A percentile compares a stretch with the other conserved stretches of the same genome.
Evolutionary conservation across 2,113 vertebrate genomes (phyloP).

Genomic region (Pseudopipra pipra): DNA sequence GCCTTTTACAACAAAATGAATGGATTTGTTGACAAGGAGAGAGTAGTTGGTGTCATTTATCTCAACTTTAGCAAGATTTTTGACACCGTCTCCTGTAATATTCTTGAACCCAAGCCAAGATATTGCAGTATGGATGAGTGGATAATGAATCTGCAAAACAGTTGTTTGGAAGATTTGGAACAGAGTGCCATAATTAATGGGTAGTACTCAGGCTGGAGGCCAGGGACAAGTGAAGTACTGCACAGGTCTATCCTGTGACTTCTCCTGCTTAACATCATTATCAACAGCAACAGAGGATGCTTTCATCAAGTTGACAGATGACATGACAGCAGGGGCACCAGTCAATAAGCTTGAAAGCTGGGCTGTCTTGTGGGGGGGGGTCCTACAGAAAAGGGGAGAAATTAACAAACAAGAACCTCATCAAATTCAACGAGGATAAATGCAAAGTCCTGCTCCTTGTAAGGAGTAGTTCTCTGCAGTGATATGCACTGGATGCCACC

Average conservation of each 20-base stretch:
- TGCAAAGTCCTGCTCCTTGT: not conserved
- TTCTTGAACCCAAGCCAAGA: not conserved
- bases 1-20: not conserved
- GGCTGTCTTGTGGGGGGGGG: not conserved
- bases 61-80: not conserved
- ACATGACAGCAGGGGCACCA: not conserved
- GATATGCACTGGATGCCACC: fast-evolving
- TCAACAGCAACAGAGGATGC: fast-evolving
- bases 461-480: not conserved
- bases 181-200: not conserved
- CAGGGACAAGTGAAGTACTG: not conserved
- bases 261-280: not conserved
- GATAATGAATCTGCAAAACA: not conserved
- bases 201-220: not conserved
- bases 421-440: not conserved
- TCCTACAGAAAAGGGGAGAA: not conserved
- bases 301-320: not conserved
- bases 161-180: not conserved
- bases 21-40: not conserved
- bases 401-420: not conserved
- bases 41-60: not conserved
- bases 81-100: not conserved
- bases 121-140: not conserved
- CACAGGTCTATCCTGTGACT: not conserved
- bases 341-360: not conserved